phyloP scores from a whole-genome alignment of 2,888 invertebrate genomes.

The Leptopilina syphax region DNA sequence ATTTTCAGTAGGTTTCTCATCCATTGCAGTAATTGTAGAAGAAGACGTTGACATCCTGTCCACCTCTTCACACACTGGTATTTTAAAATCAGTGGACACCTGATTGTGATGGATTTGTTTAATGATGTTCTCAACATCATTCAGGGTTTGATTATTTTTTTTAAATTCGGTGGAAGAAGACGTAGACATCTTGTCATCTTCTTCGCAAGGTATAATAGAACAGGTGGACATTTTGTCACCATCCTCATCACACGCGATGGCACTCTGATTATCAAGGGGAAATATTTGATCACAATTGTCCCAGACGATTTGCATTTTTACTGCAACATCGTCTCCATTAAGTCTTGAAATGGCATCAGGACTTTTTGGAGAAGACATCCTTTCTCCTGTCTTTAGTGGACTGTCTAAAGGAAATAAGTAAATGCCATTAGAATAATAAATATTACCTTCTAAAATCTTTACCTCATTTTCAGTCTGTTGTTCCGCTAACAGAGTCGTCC shows the following conservation, averaged over 20 bases:
- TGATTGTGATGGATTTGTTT: no score
- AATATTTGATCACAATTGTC: neutral
- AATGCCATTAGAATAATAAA: neutral
- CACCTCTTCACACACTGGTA: neutral
- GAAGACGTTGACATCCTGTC: constrained; percentile 4
- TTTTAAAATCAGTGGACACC: no score
- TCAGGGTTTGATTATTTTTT: no score
- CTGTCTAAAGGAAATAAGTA: neutral
- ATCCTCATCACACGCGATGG: neutral
- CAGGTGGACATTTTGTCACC: neutral
- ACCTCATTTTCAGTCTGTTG: neutral
- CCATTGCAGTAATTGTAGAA: neutral
- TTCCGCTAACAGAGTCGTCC: neutral
- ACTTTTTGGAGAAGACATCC: neutral
- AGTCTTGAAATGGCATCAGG: neutral
- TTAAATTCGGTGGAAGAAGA: neutral
- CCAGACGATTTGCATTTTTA: neutral
- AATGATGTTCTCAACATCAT: no score
- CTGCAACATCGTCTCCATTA: no score
- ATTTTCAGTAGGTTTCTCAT: neutral
- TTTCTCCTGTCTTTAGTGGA: neutral
- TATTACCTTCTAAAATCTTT: neutral
- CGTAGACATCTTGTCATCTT: neutral
- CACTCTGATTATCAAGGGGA: no score
- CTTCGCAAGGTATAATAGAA: neutral